Evolutionary conservation across 2,797 vertebrate genomes (phyloP).

Genomic region (Notamacropus eugenii): DNA sequence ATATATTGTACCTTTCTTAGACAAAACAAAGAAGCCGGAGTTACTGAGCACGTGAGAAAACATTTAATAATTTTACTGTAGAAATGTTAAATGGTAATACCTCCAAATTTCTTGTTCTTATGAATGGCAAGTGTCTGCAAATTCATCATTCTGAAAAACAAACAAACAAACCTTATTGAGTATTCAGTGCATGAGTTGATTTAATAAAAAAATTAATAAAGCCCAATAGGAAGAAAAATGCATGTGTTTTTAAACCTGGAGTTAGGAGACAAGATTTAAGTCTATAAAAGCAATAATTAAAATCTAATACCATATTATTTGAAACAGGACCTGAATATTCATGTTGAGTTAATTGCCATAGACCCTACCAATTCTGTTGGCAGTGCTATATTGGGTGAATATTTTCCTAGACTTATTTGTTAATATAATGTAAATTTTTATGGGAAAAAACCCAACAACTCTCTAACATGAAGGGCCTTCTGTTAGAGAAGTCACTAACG

Average conservation of each 20-base stretch:
- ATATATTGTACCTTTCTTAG: background rate
- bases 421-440: background rate
- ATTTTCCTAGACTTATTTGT: background rate
- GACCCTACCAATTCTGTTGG: slow-evolving; percentile 13
- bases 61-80: slow-evolving; percentile 17
- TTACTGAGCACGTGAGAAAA: background rate
- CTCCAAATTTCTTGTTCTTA: background rate
- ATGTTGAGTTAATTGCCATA: slow-evolving; percentile 25
- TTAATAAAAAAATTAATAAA: slow-evolving; percentile 45
- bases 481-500: background rate
- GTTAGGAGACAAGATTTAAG: slow-evolving; percentile 22
- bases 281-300: slow-evolving; percentile 44
- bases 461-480: background rate
- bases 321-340: slow-evolving; percentile 35
- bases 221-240: slow-evolving; percentile 9
- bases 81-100: slow-evolving; percentile 29
- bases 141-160: background rate
- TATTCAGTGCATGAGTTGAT: slow-evolving; percentile 43
- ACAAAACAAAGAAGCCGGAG: background rate
- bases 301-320: background rate
- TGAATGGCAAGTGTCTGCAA: slow-evolving; percentile 41
- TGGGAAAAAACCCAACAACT: background rate
- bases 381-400: background rate
- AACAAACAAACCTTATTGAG: background rate
- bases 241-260: slow-evolving; percentile 26